Evolutionary conservation across 2,888 invertebrate genomes (phyloP).

Genomic region (Ennomos erosarius): DNA sequence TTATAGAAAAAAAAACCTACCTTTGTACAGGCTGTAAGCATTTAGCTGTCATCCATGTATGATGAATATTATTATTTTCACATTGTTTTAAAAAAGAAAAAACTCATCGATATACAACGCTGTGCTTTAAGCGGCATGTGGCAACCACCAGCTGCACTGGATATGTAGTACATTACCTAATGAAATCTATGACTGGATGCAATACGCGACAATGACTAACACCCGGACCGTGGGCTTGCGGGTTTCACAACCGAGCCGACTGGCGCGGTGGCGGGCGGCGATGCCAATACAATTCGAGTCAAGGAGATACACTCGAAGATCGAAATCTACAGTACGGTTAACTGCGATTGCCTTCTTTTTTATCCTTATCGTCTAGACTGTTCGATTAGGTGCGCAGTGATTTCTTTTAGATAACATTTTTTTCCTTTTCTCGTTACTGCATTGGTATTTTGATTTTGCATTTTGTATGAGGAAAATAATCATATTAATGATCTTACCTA

Average conservation of each 20-base stretch:
- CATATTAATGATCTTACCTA: too few species aligned
- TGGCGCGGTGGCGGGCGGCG: conserved; percentile 36
- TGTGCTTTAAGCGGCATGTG: conserved; percentile 43
- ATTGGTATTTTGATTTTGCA: conserved; percentile 17
- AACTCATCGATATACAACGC: conserved; percentile 45
- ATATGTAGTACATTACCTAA: conserved; percentile 32
- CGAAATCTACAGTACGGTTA: conserved; percentile 66
- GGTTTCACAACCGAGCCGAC: conserved; percentile 68
- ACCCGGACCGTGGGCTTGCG: conserved; percentile 60
- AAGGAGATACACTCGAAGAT: conserved; percentile 64
- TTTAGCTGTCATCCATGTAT: too few species aligned
- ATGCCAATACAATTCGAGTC: conserved; percentile 74
- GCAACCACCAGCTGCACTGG: conserved; percentile 49
- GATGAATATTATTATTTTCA: too few species aligned
- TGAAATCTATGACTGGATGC: conserved; percentile 47
- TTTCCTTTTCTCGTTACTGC: conserved; percentile 27
- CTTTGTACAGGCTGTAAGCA: too few species aligned
- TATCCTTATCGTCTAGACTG: conserved; percentile 56
- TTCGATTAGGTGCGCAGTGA: conserved; percentile 47
- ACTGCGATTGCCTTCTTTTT: conserved; percentile 63
- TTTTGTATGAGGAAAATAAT: conserved; percentile 12
- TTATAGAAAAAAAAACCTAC: too few species aligned
- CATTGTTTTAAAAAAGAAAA: too few species aligned
- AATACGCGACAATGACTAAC: conserved; percentile 78
- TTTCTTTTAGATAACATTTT: conserved; percentile 34